Evolutionary conservation across 2,888 invertebrate species (phyloP).

Genomic region (Alentia gelatinosa): DNA sequence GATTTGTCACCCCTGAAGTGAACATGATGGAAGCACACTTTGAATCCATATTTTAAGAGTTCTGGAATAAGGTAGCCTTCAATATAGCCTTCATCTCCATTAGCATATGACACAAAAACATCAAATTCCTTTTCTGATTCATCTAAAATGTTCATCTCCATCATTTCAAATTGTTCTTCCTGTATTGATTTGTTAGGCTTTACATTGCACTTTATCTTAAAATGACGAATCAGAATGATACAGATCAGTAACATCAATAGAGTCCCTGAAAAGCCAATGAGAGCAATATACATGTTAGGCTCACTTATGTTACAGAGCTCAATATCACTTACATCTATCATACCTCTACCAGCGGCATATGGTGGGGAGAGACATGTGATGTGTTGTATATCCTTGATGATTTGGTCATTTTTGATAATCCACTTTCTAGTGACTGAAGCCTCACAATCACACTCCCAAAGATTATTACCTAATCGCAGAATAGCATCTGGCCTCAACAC

Average conservation of each 20-base stretch:
- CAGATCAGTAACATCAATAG: not conserved
- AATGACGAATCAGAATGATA: not conserved
- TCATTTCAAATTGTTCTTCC: not conserved
- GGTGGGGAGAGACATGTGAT: not conserved
- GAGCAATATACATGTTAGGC: not conserved
- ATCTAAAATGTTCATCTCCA: not conserved
- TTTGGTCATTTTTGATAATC: not conserved
- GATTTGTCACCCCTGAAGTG: not conserved
- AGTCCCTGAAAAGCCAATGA: not conserved
- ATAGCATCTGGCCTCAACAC: not conserved
- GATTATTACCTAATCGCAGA: not conserved
- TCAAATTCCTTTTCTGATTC: not conserved
- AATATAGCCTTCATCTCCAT: not conserved
- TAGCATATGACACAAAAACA: not conserved
- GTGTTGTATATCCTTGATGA: not conserved
- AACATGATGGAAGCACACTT: not conserved
- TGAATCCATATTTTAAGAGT: not conserved
- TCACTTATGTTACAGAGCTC: not conserved
- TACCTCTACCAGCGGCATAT: not conserved
- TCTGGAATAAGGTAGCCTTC: not conserved
- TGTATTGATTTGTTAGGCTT: not conserved
- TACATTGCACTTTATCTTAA: not conserved
- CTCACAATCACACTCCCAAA: not conserved
- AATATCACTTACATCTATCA: not conserved
- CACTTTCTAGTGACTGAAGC: not conserved